Percentiles rank a stretch among this genome's conserved stretches.
Conservation (phyloP, 2,797 vertebrate genomes). For the Sebastes nivosus region DNA sequence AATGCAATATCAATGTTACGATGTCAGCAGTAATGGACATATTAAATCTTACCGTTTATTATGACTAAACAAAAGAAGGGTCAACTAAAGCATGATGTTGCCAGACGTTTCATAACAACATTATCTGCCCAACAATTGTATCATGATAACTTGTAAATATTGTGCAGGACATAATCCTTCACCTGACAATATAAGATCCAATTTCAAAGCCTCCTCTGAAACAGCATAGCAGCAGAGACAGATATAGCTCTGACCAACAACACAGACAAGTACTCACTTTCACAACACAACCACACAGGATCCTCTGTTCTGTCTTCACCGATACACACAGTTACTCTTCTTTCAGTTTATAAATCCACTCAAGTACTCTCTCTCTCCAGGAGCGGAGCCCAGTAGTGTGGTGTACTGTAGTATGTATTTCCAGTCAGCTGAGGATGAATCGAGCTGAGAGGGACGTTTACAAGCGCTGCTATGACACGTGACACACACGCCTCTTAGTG, state of each 20-base stretch:
- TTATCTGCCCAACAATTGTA: background rate
- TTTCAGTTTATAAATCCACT: background rate
- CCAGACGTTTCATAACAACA: background rate
- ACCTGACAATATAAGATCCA: background rate
- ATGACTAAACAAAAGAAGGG: background rate
- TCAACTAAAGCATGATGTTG: background rate
- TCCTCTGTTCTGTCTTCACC: background rate
- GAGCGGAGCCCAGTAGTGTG: background rate
- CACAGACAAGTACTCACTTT: slow-evolving; percentile 25
- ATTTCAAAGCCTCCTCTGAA: slow-evolving; percentile 1
- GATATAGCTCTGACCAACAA: background rate
- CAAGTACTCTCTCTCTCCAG: background rate
- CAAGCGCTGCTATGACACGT: slow-evolving; percentile 24
- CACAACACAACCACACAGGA: background rate
- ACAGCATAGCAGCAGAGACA: background rate
- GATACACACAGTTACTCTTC: background rate
- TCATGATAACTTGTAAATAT: background rate
- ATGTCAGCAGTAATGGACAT: background rate
- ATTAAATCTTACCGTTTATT: background rate
- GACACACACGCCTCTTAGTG: slow-evolving; percentile 44
- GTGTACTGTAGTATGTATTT: background rate
- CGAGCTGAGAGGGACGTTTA: background rate
- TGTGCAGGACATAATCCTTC: background rate
- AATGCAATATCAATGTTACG: background rate
- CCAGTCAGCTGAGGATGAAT: background rate